Percentiles rank a stretch among this genome's conserved stretches.
Evolutionary conservation across 2,888 invertebrate species (phyloP).

Genomic region (Pandemis heparana): DNA sequence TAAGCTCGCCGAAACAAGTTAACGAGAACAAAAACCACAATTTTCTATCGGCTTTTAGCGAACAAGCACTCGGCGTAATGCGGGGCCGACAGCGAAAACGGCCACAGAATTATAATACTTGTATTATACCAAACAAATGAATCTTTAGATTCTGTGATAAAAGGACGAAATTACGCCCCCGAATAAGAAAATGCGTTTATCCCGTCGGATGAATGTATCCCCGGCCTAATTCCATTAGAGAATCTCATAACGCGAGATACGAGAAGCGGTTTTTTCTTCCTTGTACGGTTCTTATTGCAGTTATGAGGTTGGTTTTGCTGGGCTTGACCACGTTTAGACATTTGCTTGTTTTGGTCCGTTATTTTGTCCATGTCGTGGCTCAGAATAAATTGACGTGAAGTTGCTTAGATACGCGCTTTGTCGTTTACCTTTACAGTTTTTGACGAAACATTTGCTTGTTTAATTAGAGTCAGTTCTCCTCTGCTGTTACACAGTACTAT

Average conservation of each 20-base stretch:
- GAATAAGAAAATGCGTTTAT: conserved; percentile 40
- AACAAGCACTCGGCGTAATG: conserved; percentile 33
- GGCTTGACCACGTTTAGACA: background rate
- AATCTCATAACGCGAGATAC: conserved; percentile 23
- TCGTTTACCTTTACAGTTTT: too few species aligned
- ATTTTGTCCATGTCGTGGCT: background rate
- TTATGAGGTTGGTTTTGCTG: conserved; percentile 2
- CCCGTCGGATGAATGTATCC: conserved; percentile 20
- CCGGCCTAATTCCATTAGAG: conserved; percentile 39
- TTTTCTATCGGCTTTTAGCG: conserved; percentile 33
- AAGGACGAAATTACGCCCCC: conserved; percentile 18
- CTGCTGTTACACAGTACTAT: too few species aligned
- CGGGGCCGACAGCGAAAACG: conserved; percentile 12
- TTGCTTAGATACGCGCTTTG: too few species aligned
- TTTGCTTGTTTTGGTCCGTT: background rate
- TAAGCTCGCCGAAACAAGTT: conserved; percentile 19
- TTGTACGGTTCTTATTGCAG: conserved; percentile 19
- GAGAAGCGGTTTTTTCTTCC: conserved; percentile 15
- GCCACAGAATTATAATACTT: conserved; percentile 30
- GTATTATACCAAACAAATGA: conserved; percentile 13
- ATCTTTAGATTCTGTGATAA: conserved; percentile 19
- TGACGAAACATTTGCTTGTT: too few species aligned
- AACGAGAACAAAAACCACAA: conserved; percentile 30
- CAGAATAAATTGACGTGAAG: background rate
- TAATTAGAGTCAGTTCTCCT: too few species aligned